Evolutionary conservation across 2,797 vertebrate genomes (phyloP), one percentile per base, ranked within the genome.

Genomic region (Mormyrops boulengeri): DNA sequence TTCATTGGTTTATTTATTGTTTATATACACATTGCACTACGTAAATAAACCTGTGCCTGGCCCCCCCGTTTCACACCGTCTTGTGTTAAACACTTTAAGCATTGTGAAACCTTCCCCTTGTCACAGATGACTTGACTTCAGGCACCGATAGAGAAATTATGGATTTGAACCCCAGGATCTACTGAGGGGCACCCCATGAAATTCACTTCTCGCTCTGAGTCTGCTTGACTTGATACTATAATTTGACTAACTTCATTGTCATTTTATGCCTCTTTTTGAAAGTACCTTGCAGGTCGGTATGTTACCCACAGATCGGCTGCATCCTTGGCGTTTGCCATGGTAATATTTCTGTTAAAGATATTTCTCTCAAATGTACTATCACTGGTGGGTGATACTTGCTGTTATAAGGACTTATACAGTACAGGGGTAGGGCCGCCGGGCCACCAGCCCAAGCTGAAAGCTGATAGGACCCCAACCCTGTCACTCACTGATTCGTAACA

Each of bases 301-400:
- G n/a, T 44, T 89, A 84, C 41, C 57, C 26, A 44, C 62, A 69
- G 87, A 88, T 82, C 1, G 7, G 9, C 69, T n/a, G 88, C 38
- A 38, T 49, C 88, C 73, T 55, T 57, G 77, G 38, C 22, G n/a
- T 62, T 84, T 44, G 77, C 77, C 77, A n/a, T 89, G 88, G 88
- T 38, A 22, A 49, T 47, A 66, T 66, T 30, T 30, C 60, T 66
- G 60, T 11, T 11, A 17, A 49, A 84, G 19, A 84, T 8, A 47
- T 49, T 50, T 86, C 22, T 49, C 12, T 4, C n/a, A 9, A 3
- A 12, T 52, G 22, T 86, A 50, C 26, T 53, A 5, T 2, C 44
- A 47, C 77, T 22, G 77, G 77, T 44, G 77, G n/a, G 77, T 41
- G 6, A 47, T 26, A 9, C 77, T 82, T 82, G 6, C 77, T 82